Conservation (phyloP, 2,888 invertebrate species). For the Rotaria sp. region DNA sequence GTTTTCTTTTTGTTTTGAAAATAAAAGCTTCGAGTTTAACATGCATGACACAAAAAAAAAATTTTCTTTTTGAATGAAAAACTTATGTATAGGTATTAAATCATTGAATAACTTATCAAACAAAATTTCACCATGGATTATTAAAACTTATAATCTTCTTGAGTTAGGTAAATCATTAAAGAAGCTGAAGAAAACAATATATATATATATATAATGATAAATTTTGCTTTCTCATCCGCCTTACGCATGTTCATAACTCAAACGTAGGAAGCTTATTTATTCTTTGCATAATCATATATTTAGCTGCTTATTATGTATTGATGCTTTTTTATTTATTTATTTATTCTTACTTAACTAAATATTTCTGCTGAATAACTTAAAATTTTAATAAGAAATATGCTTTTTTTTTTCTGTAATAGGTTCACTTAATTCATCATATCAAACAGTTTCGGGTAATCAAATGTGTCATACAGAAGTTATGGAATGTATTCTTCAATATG, state of each 20-base stretch:
- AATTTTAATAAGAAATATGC: no score
- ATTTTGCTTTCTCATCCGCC: not conserved
- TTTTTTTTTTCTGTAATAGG: not conserved
- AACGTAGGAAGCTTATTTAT: not conserved
- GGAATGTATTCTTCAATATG: conserved; percentile 58
- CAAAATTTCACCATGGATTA: not conserved
- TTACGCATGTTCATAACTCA: not conserved
- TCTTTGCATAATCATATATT: not conserved
- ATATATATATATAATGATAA: not conserved
- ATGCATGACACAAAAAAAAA: not conserved
- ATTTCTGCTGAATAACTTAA: no score
- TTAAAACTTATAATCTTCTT: not conserved
- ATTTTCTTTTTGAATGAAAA: not conserved
- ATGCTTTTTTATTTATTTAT: no score
- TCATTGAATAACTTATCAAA: not conserved
- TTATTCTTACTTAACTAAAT: no score
- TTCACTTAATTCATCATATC: conserved; percentile 39
- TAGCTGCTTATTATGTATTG: no score
- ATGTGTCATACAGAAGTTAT: conserved; percentile 61
- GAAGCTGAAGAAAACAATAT: no score
- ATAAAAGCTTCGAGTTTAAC: conserved; percentile 41
- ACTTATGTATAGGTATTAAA: not conserved
- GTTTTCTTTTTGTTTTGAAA: no score
- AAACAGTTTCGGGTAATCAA: conserved; percentile 44
- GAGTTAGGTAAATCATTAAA: not conserved